Conservation (phyloP, 2,888 invertebrate species). For the Eueremaeus valkanovi region DNA sequence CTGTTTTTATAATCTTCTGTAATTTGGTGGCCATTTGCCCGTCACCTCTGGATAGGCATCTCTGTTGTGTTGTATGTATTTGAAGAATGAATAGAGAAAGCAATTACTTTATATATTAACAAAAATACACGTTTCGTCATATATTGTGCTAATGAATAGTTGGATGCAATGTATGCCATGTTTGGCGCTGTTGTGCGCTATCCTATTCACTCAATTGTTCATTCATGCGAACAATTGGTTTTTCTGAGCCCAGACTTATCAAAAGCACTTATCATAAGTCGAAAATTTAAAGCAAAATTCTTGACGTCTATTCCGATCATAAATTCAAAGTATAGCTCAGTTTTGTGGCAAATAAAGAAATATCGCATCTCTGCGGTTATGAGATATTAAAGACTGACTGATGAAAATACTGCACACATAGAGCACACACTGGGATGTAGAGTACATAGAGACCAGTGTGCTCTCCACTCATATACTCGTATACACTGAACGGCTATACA, state of each 20-base stretch:
- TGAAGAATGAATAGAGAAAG: background rate
- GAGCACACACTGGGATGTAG: too few species aligned
- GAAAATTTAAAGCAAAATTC: slow-evolving; percentile 24
- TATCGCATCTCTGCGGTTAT: slow-evolving; percentile 17
- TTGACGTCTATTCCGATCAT: slow-evolving; percentile 17
- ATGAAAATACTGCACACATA: background rate
- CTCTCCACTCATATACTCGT: too few species aligned
- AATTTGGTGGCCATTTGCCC: background rate
- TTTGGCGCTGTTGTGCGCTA: slow-evolving; percentile 20
- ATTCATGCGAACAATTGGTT: slow-evolving; percentile 24
- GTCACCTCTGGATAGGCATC: background rate
- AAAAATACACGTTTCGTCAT: slow-evolving; percentile 18
- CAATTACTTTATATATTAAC: slow-evolving; percentile 24
- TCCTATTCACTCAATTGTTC: slow-evolving; percentile 5
- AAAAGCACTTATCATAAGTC: slow-evolving; percentile 3
- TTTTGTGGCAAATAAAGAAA: slow-evolving; percentile 24
- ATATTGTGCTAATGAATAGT: slow-evolving; percentile 23
- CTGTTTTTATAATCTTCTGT: too few species aligned
- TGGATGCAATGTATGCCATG: slow-evolving; percentile 2
- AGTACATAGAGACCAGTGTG: too few species aligned
- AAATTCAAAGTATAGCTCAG: slow-evolving; percentile 1
- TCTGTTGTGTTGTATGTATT: background rate
- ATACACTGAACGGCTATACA: too few species aligned
- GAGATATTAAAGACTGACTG: slow-evolving; percentile 26
- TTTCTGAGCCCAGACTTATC: background rate